A percentile compares a stretch with the other conserved stretches of the same genome.
phyloP scores from a whole-genome alignment of 2,888 invertebrate species.

The Archaeoteleia sp. region DNA sequence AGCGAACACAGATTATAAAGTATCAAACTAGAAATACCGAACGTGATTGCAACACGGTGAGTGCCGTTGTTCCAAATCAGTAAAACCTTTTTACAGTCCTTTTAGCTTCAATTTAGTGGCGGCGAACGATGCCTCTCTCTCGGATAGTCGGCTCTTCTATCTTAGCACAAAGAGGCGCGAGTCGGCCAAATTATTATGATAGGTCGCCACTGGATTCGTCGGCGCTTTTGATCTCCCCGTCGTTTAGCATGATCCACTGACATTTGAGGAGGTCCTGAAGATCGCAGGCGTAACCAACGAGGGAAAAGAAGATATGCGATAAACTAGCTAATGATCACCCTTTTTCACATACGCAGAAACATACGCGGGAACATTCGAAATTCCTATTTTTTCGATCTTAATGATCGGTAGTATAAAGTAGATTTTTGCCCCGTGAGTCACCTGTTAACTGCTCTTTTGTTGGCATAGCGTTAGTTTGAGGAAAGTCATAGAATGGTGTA shows the following conservation, averaged over 20 bases:
- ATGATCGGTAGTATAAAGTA: constrained; percentile 14
- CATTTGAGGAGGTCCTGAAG: constrained; percentile 65
- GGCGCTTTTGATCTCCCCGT: constrained; percentile 73
- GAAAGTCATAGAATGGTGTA: too few relatives aligned
- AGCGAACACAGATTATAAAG: constrained; percentile 45
- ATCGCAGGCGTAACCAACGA: constrained; percentile 5
- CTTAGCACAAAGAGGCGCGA: constrained; percentile 74
- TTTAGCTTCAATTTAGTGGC: constrained; percentile 68
- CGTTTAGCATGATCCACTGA: constrained; percentile 74
- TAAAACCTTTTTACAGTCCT: constrained; percentile 70
- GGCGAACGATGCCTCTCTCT: constrained; percentile 45
- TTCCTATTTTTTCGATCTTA: constrained; percentile 35
- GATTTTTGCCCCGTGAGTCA: constrained; percentile 4
- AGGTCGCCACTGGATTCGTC: constrained; percentile 74
- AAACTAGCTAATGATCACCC: constrained; percentile 52
- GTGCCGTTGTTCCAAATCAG: constrained; percentile 60
- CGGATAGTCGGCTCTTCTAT: constrained; percentile 70
- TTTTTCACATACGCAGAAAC: constrained; percentile 50
- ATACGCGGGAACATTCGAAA: constrained; percentile 28
- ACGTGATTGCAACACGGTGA: constrained; percentile 55
- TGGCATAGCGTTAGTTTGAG: too few relatives aligned
- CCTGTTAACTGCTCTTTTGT: constrained; percentile 14
- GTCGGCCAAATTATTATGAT: constrained; percentile 75
- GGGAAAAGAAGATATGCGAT: constrained; percentile 29
- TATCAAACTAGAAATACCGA: constrained; percentile 49